Evolutionary conservation across 2,888 invertebrate species (phyloP).

Genomic region (Leptura quadrifasciata): DNA sequence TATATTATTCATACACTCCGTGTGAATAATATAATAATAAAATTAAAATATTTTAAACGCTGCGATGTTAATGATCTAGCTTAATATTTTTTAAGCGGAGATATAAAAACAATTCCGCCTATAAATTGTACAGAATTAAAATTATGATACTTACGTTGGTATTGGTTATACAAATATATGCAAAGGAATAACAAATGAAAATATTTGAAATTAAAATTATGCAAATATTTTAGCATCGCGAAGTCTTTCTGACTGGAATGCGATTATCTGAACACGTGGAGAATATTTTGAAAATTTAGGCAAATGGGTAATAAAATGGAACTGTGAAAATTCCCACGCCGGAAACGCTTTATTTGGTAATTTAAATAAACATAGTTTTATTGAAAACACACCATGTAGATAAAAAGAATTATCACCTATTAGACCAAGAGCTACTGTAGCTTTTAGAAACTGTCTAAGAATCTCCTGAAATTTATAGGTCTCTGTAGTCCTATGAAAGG

Average conservation of each 20-base stretch:
- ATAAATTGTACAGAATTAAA: neutral
- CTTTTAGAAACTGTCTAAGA: too few species aligned
- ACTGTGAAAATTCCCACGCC: neutral
- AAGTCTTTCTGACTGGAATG: neutral
- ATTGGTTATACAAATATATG: constrained; percentile 12
- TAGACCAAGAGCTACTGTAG: too few species aligned
- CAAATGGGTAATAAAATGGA: neutral
- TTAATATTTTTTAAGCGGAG: neutral
- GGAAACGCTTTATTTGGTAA: neutral
- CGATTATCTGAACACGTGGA: neutral
- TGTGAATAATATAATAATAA: constrained; percentile 9
- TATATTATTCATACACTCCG: constrained; percentile 12
- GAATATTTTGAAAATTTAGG: neutral
- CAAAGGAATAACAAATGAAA: neutral
- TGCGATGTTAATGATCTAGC: constrained; percentile 5
- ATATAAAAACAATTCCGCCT: neutral
- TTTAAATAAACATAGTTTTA: neutral
- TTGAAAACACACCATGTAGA: neutral
- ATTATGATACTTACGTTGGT: neutral
- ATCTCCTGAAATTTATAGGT: too few species aligned
- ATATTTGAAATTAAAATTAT: neutral
- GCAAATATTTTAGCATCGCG: neutral
- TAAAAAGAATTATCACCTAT: too few species aligned
- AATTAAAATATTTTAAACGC: constrained; percentile 11
- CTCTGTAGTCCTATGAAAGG: too few species aligned